Conservation (phyloP, 92 coral and sea anemone species). For the Parazoanthus atlanticus region DNA sequence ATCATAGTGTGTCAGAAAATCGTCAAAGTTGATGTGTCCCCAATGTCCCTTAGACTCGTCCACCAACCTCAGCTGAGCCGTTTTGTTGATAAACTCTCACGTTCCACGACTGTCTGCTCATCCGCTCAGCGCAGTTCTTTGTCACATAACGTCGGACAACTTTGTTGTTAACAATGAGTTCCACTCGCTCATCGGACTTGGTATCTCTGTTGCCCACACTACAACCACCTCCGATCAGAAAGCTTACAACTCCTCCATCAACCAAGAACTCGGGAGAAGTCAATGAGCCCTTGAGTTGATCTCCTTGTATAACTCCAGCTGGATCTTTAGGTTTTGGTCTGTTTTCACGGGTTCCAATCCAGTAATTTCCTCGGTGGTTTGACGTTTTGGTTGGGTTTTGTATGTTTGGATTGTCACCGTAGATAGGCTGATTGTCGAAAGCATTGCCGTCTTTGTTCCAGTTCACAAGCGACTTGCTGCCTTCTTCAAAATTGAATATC, state of each 20-base stretch:
- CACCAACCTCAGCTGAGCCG: not conserved
- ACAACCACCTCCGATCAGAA: too few species aligned
- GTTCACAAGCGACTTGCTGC: not conserved
- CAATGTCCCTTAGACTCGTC: not conserved
- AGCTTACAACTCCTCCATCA: not conserved
- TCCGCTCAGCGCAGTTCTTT: not conserved
- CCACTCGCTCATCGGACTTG: not conserved
- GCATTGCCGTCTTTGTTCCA: not conserved
- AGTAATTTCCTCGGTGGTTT: not conserved
- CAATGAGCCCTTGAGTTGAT: not conserved
- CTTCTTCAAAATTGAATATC: not conserved
- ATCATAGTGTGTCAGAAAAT: not conserved
- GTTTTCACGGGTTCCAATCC: not conserved
- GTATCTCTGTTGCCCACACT: not conserved
- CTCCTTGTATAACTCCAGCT: not conserved
- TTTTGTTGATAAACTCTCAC: not conserved
- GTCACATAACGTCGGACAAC: too few species aligned
- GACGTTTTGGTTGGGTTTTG: not conserved
- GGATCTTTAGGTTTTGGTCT: too few species aligned
- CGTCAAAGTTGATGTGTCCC: not conserved
- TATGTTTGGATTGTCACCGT: not conserved
- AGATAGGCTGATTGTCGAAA: not conserved
- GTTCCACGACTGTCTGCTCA: not conserved
- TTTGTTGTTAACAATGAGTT: not conserved
- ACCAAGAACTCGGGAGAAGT: not conserved